Conservation (phyloP, 2,888 invertebrate genomes). For the Encarsia formosa region DNA sequence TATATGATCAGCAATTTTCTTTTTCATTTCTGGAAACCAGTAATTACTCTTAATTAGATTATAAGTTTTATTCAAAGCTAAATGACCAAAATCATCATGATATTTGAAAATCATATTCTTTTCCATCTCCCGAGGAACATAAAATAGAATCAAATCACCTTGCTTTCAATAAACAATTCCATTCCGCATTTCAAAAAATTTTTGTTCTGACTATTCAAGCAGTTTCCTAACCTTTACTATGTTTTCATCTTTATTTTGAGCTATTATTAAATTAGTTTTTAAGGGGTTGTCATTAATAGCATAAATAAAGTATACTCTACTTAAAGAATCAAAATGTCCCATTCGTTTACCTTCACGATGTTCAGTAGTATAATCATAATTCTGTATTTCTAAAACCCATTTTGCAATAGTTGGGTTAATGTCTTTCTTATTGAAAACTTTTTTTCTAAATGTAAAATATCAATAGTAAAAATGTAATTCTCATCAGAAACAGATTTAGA, state of each 20-base stretch:
- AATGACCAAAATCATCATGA: conserved; percentile 28
- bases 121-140: conserved; percentile 26
- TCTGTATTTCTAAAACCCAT: neutral
- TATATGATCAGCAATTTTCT: too few species aligned
- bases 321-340: neutral
- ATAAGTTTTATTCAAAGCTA: conserved; percentile 25
- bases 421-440: too few species aligned
- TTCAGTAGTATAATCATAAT: neutral
- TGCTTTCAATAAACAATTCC: conserved; percentile 27
- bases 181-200: conserved; percentile 23
- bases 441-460: too few species aligned
- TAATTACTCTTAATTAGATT: too few species aligned
- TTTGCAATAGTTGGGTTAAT: too few species aligned
- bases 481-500: too few species aligned
- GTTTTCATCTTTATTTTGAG: conserved; percentile 6
- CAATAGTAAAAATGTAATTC: too few species aligned
- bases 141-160: conserved; percentile 22
- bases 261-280: conserved; percentile 11
- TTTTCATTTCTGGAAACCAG: too few species aligned
- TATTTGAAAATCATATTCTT: conserved; percentile 20
- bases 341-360: neutral
- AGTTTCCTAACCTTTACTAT: too few species aligned
- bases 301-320: neutral
- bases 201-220: conserved; percentile 16
- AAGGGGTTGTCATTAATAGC: conserved; percentile 17